Percentiles rank a stretch among this genome's conserved stretches.
phyloP scores from a whole-genome alignment of 2,113 vertebrate genomes.

The Salvelinus namaycush region DNA sequence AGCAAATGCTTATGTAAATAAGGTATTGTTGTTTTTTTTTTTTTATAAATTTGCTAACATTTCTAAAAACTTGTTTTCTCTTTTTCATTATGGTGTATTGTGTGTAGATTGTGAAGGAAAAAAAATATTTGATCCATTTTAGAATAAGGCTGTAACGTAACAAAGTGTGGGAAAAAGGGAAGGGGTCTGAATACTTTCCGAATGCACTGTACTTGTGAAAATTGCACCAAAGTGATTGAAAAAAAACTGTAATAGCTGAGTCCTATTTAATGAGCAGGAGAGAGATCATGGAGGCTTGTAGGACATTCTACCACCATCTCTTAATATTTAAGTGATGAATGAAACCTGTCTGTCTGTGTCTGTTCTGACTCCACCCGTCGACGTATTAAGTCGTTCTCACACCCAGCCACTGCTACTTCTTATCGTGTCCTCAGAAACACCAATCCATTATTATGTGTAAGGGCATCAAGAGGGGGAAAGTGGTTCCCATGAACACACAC shows the following conservation, averaged over 20 bases:
- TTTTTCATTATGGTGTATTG: too few relatives aligned
- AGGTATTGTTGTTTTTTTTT: too few relatives aligned
- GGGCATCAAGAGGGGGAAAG: slow-evolving; percentile 37
- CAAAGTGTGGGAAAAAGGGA: too few relatives aligned
- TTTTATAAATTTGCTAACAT: too few relatives aligned
- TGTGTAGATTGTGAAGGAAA: too few relatives aligned
- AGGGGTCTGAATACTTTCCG: not conserved
- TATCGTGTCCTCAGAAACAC: not conserved
- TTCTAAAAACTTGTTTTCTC: too few relatives aligned
- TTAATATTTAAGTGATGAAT: slow-evolving; percentile 53
- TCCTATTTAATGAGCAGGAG: slow-evolving; percentile 80
- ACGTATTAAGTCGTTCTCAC: not conserved
- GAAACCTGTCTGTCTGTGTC: slow-evolving; percentile 35
- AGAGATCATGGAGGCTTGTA: slow-evolving; percentile 67
- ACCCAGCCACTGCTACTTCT: slow-evolving; percentile 16
- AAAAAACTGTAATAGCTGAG: slow-evolving; percentile 74
- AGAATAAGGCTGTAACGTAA: too few relatives aligned
- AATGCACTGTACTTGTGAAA: too few relatives aligned
- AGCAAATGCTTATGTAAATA: too few relatives aligned
- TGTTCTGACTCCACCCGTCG: slow-evolving; percentile 30
- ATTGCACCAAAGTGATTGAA: too few relatives aligned
- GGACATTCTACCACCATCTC: slow-evolving; percentile 32
- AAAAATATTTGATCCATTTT: too few relatives aligned
- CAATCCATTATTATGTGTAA: slow-evolving; percentile 29
- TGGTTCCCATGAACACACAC: slow-evolving; percentile 15